phyloP scores from a whole-genome alignment of 2,888 invertebrate species.

The Gryllus longicercus region DNA sequence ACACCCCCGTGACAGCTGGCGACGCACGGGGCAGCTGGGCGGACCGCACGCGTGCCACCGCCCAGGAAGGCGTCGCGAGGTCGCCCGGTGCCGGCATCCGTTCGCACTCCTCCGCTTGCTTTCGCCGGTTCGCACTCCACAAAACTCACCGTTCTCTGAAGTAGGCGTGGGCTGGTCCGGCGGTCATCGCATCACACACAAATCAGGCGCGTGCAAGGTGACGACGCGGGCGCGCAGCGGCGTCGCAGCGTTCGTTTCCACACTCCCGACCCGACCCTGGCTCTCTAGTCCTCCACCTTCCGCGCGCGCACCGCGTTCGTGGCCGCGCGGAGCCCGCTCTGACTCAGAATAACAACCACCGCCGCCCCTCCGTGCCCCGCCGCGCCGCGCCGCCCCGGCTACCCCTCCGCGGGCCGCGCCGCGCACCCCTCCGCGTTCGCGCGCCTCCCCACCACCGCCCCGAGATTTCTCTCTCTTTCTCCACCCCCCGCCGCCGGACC shows the following conservation, averaged over 20 bases:
- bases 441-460: neutral
- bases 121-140: too few relatives aligned
- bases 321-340: neutral
- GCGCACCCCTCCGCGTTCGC: slow-evolving; percentile 51
- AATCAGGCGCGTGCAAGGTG: neutral
- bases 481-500: neutral
- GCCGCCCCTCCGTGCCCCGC: neutral
- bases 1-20: neutral
- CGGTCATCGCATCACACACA: neutral
- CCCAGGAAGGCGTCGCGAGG: too few relatives aligned
- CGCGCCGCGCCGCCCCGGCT: slow-evolving; percentile 45
- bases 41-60: too few relatives aligned
- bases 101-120: too few relatives aligned
- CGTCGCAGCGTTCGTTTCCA: neutral
- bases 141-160: too few relatives aligned
- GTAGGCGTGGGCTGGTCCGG: too few relatives aligned
- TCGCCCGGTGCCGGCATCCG: too few relatives aligned
- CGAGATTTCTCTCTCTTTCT: neutral
- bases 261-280: neutral
- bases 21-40: neutral
- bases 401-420: neutral
- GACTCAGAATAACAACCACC: slow-evolving; percentile 10
- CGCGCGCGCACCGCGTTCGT: neutral
- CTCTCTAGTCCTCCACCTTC: too few relatives aligned
- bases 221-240: neutral